Evolutionary conservation across 2,888 invertebrate genomes (phyloP), one percentile per base, ranked within the genome.

Genomic region (Himalopsyche anomala): DNA sequence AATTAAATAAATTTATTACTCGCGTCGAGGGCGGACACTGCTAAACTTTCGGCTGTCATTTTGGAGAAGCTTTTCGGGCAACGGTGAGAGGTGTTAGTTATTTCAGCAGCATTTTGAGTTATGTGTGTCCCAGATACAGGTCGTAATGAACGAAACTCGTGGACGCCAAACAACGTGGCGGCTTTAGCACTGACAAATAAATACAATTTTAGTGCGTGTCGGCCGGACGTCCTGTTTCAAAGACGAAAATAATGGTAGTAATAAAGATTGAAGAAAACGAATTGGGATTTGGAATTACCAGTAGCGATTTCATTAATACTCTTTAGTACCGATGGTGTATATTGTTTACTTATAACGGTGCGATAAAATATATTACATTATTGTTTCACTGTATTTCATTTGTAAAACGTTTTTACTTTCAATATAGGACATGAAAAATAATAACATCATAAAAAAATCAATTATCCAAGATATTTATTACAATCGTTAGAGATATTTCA

Each of bases 1-100:
- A 54, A 82, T 82, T 82, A 82, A 82, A 36, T 54, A 19, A 82
- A 82, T 82, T 82, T 82, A 82, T 80, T 80, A 40, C 80, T n/a
- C 80, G 40, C 62, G 62, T 62, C 62, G 51, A 19, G 62, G 28
- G 80, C 45, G 80, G 80, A 80, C 80, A 80, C 62, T 19, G 62
- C 42, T 80, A 80, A 80, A 80, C 45, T 80, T 40, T 80, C 81
- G 54, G 45, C 81, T 54, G 45, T 36, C 51, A 19, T 19, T 45
- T 11, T 54, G 81, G 36, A 82, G n/a, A 51, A 54, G 81, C 45
- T 15, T 36, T 82, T 36, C 28, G 81, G 81, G 51, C 9, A 55
- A 82, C 81, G 51, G 54, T 54, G 54, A 82, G 19, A 54, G 81
- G 12, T 54, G 36, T 51, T 38, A 54, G 81, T 82, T 45, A 82